phyloP scores from a whole-genome alignment of 2,113 vertebrate species.

The Clarias macrocephalus region DNA sequence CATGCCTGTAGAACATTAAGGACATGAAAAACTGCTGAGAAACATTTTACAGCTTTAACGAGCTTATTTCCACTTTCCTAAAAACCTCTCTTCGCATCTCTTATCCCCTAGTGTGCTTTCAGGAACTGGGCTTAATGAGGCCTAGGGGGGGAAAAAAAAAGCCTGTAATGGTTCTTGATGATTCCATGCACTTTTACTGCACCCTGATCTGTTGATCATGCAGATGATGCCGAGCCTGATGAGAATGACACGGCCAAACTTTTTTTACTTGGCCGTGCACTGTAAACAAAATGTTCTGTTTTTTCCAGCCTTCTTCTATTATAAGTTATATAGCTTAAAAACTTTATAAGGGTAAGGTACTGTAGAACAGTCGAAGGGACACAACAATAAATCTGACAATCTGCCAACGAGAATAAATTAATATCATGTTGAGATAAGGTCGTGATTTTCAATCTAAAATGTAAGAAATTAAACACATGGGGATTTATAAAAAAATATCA shows the following conservation, averaged over 20 bases:
- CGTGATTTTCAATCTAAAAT: background rate
- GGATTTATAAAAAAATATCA: background rate
- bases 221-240: background rate
- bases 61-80: background rate
- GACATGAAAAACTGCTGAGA: conserved; percentile 2
- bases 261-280: background rate
- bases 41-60: conserved; percentile 1
- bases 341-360: background rate
- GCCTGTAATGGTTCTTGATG: background rate
- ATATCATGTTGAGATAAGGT: background rate
- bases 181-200: conserved; percentile 7
- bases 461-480: background rate
- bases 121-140: conserved; percentile 11
- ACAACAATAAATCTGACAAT: background rate
- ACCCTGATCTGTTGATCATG: background rate
- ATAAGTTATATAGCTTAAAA: background rate
- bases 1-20: background rate
- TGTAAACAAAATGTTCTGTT: background rate
- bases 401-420: background rate
- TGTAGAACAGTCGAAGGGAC: background rate
- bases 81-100: background rate
- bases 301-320: background rate
- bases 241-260: background rate
- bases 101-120: conserved; percentile 2
- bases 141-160: background rate